Evolutionary conservation across 1,140 invertebrate genomes (phyloP), one percentile per base, ranked within the genome.

Genomic region (Diorhabda sublineata): DNA sequence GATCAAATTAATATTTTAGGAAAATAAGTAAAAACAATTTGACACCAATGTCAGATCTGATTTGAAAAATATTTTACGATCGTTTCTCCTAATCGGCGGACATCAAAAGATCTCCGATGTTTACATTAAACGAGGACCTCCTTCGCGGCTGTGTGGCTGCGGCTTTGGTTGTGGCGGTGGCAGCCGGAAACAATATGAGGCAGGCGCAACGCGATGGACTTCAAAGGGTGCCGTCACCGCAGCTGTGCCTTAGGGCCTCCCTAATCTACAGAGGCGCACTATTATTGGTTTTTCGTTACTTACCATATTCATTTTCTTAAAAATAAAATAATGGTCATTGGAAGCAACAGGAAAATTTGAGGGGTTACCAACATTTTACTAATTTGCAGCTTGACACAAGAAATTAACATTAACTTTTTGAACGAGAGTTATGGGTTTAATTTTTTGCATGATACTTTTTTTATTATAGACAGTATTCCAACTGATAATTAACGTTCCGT

Each of bases 131-230:
- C 80, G 78, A 77, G 79, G 79, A 80, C 79, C 78, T 75, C 78
- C 47, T 52, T n/a, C 47, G 4, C 47, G 47, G n/a, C 47, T 52
- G 47, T 26, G 26, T 26, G 26, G 26, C 26, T 26, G 26, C 26
- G 6, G 47, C 6, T 52, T 52, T n/a, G 47, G 47, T 4, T 52
- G 6, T 52, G 47, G 6, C 47, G 47, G 47, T 8, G 77, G 79
- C 79, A 81, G 78, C 79, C 79, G 79, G 79, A 81, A 81, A 81
- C 79, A 81, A 80, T 81, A 79, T 75, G 78, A 79, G 77, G 76
- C 76, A 75, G 77, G 76, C 77, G 75, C 76, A 74, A 70, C 72
- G 75, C 74, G 69, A 68, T 72, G 67, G 69, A 76, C 74, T 68
- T 79, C 77, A 79, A 79, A 78, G 76, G 65, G 11, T 67, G 66